phyloP scores from a whole-genome alignment of 2,113 vertebrate genomes.

The Fregetta grallaria region DNA sequence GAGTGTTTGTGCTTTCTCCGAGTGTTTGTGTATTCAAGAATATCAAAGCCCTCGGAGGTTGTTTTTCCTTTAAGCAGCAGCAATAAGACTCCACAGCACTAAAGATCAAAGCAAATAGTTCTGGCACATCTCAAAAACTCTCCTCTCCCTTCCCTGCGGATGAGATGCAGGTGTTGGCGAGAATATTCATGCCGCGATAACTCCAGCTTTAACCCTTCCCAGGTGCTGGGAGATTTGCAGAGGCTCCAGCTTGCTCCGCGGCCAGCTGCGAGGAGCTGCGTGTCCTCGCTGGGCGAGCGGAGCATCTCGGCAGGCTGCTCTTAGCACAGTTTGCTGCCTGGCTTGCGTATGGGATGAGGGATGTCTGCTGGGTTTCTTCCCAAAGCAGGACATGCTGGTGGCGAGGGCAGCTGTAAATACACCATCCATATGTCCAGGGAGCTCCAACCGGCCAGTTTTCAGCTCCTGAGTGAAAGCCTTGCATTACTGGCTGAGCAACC shows the following conservation, averaged over 20 bases:
- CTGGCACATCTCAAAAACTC: not conserved
- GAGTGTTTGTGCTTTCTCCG: not conserved
- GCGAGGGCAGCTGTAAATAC: not conserved
- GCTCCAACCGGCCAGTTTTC: not conserved
- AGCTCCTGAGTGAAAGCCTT: not conserved
- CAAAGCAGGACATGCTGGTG: not conserved
- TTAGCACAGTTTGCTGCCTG: not conserved
- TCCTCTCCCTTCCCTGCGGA: not conserved
- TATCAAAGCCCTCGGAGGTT: not conserved
- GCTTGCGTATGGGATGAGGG: not conserved
- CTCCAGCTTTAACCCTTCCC: not conserved
- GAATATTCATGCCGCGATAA: not conserved
- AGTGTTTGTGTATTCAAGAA: not conserved
- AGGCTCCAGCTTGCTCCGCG: not conserved
- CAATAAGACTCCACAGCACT: not conserved
- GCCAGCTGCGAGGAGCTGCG: not conserved
- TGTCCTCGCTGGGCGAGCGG: not conserved
- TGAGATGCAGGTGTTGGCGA: not conserved
- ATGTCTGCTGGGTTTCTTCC: not conserved
- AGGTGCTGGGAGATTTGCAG: not conserved
- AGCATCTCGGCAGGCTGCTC: not conserved
- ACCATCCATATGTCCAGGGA: accelerated
- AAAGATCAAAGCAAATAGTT: not conserved
- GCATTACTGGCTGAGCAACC: not conserved
- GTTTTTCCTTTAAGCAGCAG: not conserved